phyloP scores from a whole-genome alignment of 37 sponge, comb jelly and placozoan genomes.

The Lycopodina hypogea region DNA sequence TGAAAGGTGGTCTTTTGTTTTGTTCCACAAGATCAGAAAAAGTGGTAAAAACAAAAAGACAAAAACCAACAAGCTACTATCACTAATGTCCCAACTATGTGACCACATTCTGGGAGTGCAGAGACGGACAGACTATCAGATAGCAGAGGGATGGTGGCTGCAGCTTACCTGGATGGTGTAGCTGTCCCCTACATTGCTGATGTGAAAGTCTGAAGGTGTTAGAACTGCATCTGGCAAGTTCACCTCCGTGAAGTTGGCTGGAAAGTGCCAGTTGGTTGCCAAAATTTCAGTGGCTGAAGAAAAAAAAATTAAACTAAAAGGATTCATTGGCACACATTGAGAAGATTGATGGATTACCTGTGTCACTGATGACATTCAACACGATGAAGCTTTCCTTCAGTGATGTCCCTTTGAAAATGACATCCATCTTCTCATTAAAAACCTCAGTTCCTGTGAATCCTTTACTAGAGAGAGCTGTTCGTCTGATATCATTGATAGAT shows the following conservation, averaged over 20 bases:
- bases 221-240: slow-evolving; percentile 37
- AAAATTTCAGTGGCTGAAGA: slow-evolving; percentile 3
- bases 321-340: not conserved
- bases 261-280: slow-evolving; percentile 53
- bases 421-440: slow-evolving; percentile 10
- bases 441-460: slow-evolving; percentile 57
- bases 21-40: too few relatives aligned
- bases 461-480: not conserved
- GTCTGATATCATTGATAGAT: slow-evolving; percentile 9
- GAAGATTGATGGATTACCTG: not conserved
- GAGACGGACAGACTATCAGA: too few relatives aligned
- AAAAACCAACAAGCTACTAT: too few relatives aligned
- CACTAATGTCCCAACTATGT: too few relatives aligned
- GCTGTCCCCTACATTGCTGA: not conserved
- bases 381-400: slow-evolving; percentile 34
- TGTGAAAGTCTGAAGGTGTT: slow-evolving; percentile 13
- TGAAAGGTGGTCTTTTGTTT: too few relatives aligned
- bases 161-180: not conserved
- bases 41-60: too few relatives aligned
- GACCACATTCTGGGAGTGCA: too few relatives aligned
- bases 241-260: slow-evolving; percentile 58
- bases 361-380: not conserved
- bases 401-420: slow-evolving; percentile 32
- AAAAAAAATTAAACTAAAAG: not conserved
- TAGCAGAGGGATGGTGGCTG: too few relatives aligned